A percentile compares a stretch with the other conserved stretches of the same genome.
These are phyloP conservation scores for Pseudobourletiella spinata DNA, from an alignment of 1,140 invertebrate species.

Conservation along the genomic window DNA sequence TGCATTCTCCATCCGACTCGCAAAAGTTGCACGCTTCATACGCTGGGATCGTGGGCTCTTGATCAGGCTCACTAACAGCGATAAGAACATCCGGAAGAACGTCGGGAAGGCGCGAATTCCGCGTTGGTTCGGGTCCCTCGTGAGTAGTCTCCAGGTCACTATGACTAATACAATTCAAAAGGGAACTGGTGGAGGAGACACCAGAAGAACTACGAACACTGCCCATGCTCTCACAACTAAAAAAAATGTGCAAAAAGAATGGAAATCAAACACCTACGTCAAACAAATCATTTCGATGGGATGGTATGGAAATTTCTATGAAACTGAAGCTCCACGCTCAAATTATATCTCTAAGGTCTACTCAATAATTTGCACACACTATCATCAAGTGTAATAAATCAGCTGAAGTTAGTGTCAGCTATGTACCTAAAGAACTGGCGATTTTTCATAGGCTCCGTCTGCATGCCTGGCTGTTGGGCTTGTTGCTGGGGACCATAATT, in stretches of 20 bases:
- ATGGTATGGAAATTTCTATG: too few relatives aligned
- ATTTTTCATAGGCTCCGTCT: slow-evolving; percentile 38
- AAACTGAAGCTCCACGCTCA: too few relatives aligned
- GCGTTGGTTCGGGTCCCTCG: slow-evolving; percentile 27
- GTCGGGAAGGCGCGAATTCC: slow-evolving; percentile 15
- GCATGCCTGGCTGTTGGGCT: slow-evolving; percentile 18
- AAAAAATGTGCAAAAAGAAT: slow-evolving; percentile 21
- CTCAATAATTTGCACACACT: too few relatives aligned
- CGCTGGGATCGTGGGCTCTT: not conserved
- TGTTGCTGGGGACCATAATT: slow-evolving; percentile 46
- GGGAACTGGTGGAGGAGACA: slow-evolving; percentile 33
- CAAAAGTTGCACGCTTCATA: not conserved
- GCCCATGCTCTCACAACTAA: slow-evolving; percentile 36
- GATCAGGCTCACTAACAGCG: slow-evolving; percentile 27
- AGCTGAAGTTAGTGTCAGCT: too few relatives aligned
- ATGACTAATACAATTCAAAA: slow-evolving; percentile 30
- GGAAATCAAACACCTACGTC: slow-evolving; percentile 15
- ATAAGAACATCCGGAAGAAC: slow-evolving; percentile 25
- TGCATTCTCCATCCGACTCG: not conserved
- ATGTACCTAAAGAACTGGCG: slow-evolving; percentile 48
- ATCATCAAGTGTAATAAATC: too few relatives aligned
- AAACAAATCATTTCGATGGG: too few relatives aligned
- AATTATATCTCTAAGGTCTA: too few relatives aligned
- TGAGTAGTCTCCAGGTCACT: slow-evolving; percentile 30
- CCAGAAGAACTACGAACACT: slow-evolving; percentile 36